A percentile compares a stretch with the other conserved stretches of the same genome.
These are phyloP conservation scores for Sturmia bella DNA, from an alignment of 2,888 invertebrate genomes.

Conservation along the genomic window DNA sequence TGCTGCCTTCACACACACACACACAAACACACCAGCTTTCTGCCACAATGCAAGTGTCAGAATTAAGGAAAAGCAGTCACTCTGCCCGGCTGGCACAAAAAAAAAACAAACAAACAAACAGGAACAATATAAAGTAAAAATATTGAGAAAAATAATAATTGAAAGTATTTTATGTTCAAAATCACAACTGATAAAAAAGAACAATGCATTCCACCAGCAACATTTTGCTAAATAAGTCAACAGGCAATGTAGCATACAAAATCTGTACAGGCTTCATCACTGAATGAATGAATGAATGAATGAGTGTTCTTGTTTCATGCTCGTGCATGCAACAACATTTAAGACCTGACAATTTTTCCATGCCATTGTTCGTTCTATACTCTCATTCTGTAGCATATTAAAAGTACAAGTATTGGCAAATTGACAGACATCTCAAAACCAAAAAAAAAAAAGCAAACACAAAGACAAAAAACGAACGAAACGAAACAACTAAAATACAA, in stretches of 20 bases:
- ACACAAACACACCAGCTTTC: conserved; percentile 15
- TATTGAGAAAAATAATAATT: conserved; percentile 60
- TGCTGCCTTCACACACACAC: too few relatives aligned
- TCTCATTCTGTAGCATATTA: conserved; percentile 45
- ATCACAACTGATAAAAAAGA: conserved; percentile 31
- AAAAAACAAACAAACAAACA: not conserved
- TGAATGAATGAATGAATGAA: conserved; percentile 6
- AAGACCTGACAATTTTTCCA: conserved; percentile 40
- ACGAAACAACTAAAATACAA: conserved; percentile 29
- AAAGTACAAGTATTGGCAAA: conserved; percentile 59
- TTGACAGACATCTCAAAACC: conserved; percentile 57
- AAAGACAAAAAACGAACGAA: not conserved
- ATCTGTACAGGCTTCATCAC: conserved; percentile 36
- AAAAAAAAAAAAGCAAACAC: conserved; percentile 19
- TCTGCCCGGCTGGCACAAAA: conserved; percentile 32
- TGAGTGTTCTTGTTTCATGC: not conserved
- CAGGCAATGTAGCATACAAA: conserved; percentile 35
- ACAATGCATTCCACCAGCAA: conserved; percentile 17
- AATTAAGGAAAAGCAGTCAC: conserved; percentile 60
- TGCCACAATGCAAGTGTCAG: conserved; percentile 63
- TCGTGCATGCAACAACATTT: conserved; percentile 21
- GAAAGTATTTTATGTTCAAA: conserved; percentile 58
- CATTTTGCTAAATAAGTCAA: conserved; percentile 56
- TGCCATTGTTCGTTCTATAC: conserved; percentile 43
- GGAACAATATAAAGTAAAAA: conserved; percentile 6